Conservation (phyloP, 2,113 vertebrate species). For the Passer montanus region DNA sequence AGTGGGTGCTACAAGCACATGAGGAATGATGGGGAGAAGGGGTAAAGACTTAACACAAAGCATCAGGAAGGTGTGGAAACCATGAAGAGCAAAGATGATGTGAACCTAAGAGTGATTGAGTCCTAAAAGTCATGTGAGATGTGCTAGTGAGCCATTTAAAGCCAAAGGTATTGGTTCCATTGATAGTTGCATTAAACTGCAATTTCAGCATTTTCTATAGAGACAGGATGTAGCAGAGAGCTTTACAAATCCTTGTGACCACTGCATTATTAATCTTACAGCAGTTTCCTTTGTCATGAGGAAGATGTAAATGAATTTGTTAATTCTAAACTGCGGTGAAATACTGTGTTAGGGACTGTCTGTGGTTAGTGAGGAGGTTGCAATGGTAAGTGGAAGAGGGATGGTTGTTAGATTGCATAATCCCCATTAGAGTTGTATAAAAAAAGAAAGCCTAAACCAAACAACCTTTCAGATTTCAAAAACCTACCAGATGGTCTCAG, state of each 20-base stretch:
- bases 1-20: neutral
- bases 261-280: neutral
- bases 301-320: neutral
- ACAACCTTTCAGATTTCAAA: neutral
- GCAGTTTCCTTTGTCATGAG: neutral
- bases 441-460: neutral
- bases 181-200: neutral
- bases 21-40: neutral
- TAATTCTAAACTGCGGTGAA: neutral
- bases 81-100: neutral
- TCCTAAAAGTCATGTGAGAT: neutral
- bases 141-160: neutral
- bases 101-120: neutral
- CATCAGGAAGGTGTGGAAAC: neutral
- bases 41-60: neutral
- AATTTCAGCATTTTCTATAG: neutral
- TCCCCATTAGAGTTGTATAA: neutral
- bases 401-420: constrained; percentile 6
- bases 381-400: neutral
- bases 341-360: neutral
- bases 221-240: neutral
- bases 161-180: neutral
- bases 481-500: neutral
- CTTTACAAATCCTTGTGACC: neutral
- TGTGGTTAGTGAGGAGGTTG: neutral